Conservation (phyloP, 2,797 vertebrate genomes). For the Microctenopoma stevenorrisi region DNA sequence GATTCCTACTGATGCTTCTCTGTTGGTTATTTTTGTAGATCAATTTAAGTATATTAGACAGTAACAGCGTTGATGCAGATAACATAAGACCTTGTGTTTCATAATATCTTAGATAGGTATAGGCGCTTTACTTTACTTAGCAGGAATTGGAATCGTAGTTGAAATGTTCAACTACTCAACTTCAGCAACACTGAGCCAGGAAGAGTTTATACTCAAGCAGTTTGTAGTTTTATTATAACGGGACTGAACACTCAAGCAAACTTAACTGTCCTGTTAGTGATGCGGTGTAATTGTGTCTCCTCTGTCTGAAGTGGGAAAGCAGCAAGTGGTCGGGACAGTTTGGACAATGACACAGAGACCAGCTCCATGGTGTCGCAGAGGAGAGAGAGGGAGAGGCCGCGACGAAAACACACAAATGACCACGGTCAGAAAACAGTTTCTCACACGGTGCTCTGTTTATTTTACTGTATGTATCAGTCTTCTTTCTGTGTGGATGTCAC, state of each 20-base stretch:
- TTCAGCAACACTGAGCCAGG: slow-evolving; percentile 4
- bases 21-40: too few species aligned
- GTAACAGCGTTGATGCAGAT: too few species aligned
- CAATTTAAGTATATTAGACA: neutral
- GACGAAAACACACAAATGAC: slow-evolving; percentile 81
- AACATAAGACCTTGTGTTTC: too few species aligned
- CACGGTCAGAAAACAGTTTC: slow-evolving; percentile 68
- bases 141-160: too few species aligned
- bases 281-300: neutral
- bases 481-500: neutral
- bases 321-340: slow-evolving; percentile 91
- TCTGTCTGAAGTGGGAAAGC: slow-evolving; percentile 89
- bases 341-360: slow-evolving; percentile 97
- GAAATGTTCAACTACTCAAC: neutral
- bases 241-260: slow-evolving; percentile 8
- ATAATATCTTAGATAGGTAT: too few species aligned
- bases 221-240: slow-evolving; percentile 12
- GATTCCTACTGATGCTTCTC: too few species aligned
- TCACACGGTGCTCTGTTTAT: neutral
- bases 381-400: slow-evolving; percentile 82
- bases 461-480: neutral
- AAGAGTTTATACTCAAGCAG: neutral
- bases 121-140: too few species aligned
- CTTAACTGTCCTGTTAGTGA: slow-evolving; percentile 12
- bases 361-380: slow-evolving; percentile 93